Conservation (phyloP, 2,888 invertebrate species). For the Lypha dubia region DNA sequence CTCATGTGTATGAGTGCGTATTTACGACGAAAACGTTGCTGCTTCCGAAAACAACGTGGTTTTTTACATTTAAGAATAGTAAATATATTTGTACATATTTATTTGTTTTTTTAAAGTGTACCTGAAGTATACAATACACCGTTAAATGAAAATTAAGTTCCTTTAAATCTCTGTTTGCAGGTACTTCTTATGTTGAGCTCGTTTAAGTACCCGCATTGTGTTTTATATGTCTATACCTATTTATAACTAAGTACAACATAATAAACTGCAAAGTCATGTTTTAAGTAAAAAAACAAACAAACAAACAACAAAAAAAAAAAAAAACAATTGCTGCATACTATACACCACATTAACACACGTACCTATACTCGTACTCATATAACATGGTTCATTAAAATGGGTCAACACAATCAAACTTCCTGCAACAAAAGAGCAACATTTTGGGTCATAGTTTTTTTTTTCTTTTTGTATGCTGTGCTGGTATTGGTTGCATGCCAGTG, state of each 20-base stretch:
- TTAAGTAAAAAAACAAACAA: conserved; percentile 19
- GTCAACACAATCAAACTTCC: conserved; percentile 80
- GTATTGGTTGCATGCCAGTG: too few species aligned
- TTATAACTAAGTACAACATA: background rate
- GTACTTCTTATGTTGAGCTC: conserved; percentile 16
- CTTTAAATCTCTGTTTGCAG: conserved; percentile 37
- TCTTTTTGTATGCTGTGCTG: background rate
- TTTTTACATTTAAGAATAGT: too few species aligned
- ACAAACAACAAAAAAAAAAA: conserved; percentile 31
- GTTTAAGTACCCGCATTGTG: conserved; percentile 1
- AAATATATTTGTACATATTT: too few species aligned
- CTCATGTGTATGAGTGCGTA: too few species aligned
- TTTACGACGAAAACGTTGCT: too few species aligned
- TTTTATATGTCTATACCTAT: background rate
- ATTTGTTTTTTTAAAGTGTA: too few species aligned
- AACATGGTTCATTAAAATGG: conserved; percentile 79
- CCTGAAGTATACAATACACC: too few species aligned
- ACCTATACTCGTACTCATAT: conserved; percentile 31
- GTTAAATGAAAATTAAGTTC: too few species aligned
- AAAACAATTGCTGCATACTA: conserved; percentile 51
- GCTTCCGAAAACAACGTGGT: too few species aligned
- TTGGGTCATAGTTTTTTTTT: conserved; percentile 41
- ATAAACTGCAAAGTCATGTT: conserved; percentile 37
- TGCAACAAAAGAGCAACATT: conserved; percentile 75
- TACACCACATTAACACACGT: conserved; percentile 18